Evolutionary conservation across 2,888 invertebrate species (phyloP), one percentile per base, ranked within the genome.

Genomic region (Furcula furcula): DNA sequence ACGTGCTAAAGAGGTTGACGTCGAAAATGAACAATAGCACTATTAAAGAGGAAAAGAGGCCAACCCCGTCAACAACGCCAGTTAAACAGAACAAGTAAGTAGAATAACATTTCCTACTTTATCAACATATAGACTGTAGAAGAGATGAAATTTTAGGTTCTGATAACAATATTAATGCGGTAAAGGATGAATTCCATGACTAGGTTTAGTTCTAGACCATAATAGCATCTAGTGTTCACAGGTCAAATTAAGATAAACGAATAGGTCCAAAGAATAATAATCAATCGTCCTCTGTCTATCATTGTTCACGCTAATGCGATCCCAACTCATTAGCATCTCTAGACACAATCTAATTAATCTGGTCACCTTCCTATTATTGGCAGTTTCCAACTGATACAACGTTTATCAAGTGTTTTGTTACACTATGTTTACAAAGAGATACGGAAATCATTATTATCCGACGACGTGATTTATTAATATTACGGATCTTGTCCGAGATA

Each of bases 11-110:
- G 82, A 92, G 95, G 76, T 90, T 95, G 58, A 96, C 95, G 50
- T 94, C 95, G 46, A 96, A 96, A 85, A 94, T 95, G 92, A 93
- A 94, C 75, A 93, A 92, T 76, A 94, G 93, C 67, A 93, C 93
- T 22, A 90, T 93, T 46, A 92, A 93, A 45, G 92, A 93, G 59
- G 93, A 94, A 71, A 93, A 92, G 65, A 91, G 93, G 75, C 92
- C 93, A 25, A 92, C 93, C 47, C 93, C 92, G 20, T 92, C 93
- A 15, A 92, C 93, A 43, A 93, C 92, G 36, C 92, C 93, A 29
- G 90, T 91, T 40, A 89, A 89, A 49, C 88, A 88, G 43, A 83
- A 82, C 76, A 87, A 86, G 90, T 90, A 74, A 87, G 90, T 81
- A 6, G 10, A 20, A 7, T 4, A 7, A 20, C 7, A 20, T 2